Conservation (phyloP, 30 jellyfish, hydroid and myxozoan species). For the Pelagia noctiluca region DNA sequence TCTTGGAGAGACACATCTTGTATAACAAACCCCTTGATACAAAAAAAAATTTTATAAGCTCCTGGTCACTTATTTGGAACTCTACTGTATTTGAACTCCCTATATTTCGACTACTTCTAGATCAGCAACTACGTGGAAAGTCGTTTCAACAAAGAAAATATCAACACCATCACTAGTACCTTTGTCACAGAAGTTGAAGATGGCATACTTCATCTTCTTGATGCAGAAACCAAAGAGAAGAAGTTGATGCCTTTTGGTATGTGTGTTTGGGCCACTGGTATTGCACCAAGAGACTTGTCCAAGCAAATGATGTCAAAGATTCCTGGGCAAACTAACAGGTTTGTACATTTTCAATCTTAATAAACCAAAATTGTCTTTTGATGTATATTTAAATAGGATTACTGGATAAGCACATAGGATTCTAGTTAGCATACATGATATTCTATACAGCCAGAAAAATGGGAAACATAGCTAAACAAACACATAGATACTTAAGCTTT, state of each 20-base stretch:
- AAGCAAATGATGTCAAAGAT: slow-evolving; percentile 62
- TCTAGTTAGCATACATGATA: no score
- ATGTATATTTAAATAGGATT: background rate
- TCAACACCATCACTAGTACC: slow-evolving; percentile 82
- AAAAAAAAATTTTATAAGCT: no score
- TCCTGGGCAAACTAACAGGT: slow-evolving; percentile 95
- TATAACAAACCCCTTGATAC: no score
- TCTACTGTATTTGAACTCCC: background rate
- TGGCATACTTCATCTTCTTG: slow-evolving; percentile 57
- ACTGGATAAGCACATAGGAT: no score
- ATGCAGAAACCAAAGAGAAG: slow-evolving; percentile 78
- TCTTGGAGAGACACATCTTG: no score
- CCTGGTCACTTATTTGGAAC: no score
- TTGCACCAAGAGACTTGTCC: slow-evolving; percentile 88
- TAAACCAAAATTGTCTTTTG: background rate
- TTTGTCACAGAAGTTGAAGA: slow-evolving; percentile 90
- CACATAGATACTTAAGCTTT: no score
- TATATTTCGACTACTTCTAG: slow-evolving; percentile 27
- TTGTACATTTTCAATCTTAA: slow-evolving; percentile 8
- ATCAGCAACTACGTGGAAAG: slow-evolving; percentile 87
- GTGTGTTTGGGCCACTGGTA: slow-evolving; percentile 99
- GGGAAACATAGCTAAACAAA: no score
- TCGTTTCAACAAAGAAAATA: slow-evolving; percentile 72
- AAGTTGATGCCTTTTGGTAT: slow-evolving; percentile 81
- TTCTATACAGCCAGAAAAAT: no score